phyloP scores from a whole-genome alignment of 2,888 invertebrate genomes.

The Polymixis lichenea region DNA sequence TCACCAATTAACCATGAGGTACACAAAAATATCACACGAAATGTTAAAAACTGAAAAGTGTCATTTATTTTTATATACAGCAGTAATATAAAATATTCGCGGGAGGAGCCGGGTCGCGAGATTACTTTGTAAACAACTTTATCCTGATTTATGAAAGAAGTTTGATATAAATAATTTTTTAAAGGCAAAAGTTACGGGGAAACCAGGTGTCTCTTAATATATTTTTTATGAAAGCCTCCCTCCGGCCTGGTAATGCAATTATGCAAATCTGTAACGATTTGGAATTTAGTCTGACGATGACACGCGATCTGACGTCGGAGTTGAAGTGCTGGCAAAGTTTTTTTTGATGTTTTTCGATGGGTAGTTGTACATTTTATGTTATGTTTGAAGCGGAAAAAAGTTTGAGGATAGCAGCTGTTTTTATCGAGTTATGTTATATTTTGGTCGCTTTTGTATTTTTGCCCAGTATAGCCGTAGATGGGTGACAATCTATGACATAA shows the following conservation, averaged over 20 bases:
- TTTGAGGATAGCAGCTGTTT: slow-evolving; percentile 16
- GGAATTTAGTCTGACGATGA: slow-evolving; percentile 69
- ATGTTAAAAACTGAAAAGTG: slow-evolving; percentile 66
- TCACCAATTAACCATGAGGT: slow-evolving; percentile 44
- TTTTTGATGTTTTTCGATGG: slow-evolving; percentile 37
- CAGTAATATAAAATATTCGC: slow-evolving; percentile 67
- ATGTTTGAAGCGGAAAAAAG: slow-evolving; percentile 16
- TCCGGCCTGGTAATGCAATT: slow-evolving; percentile 82
- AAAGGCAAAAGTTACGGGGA: slow-evolving; percentile 84
- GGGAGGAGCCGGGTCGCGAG: slow-evolving; percentile 76
- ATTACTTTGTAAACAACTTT: slow-evolving; percentile 90
- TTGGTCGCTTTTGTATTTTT: background rate
- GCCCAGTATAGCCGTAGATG: background rate
- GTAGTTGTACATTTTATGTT: slow-evolving; percentile 43
- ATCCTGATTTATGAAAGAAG: slow-evolving; percentile 89
- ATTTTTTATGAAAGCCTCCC: slow-evolving; percentile 83
- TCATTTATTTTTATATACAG: slow-evolving; percentile 73
- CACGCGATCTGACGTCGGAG: slow-evolving; percentile 63
- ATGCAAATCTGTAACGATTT: slow-evolving; percentile 84
- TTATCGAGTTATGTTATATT: slow-evolving; percentile 21
- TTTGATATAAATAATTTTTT: slow-evolving; percentile 88
- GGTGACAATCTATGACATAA: background rate
- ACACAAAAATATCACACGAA: slow-evolving; percentile 55
- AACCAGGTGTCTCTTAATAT: slow-evolving; percentile 88
- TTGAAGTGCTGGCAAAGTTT: slow-evolving; percentile 43